Percentiles rank a stretch among this genome's conserved stretches.
Conservation (phyloP, 2,888 invertebrate species). For the Bimastos eiseni region DNA sequence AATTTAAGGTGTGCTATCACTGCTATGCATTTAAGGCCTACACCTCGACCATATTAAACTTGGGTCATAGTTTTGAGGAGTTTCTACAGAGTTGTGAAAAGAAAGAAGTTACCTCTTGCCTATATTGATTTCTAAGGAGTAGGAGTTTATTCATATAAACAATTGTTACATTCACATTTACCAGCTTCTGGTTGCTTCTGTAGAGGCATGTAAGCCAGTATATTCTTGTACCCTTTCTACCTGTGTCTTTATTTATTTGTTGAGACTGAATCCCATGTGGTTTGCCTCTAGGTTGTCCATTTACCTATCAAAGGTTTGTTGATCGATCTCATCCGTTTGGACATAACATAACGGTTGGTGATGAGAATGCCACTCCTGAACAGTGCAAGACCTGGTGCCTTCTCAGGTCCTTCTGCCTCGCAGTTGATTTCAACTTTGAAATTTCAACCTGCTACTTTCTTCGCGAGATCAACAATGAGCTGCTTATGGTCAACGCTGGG, state of each 20-base stretch:
- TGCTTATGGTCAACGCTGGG: constrained; percentile 16
- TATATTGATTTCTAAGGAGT: background rate
- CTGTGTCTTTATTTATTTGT: background rate
- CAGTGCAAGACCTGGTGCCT: constrained; percentile 43
- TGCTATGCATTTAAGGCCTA: no score
- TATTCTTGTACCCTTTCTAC: no score
- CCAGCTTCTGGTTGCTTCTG: no score
- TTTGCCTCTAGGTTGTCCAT: constrained; percentile 41
- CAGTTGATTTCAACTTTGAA: constrained; percentile 41
- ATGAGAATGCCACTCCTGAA: constrained; percentile 32
- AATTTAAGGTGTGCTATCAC: no score
- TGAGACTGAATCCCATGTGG: background rate
- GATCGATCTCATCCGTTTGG: constrained; percentile 41
- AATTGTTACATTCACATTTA: no score
- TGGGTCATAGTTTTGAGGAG: no score
- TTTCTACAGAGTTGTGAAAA: no score
- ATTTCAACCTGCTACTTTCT: constrained; percentile 40
- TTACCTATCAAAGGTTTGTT: constrained; percentile 33
- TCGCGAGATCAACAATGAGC: constrained; percentile 33
- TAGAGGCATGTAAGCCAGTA: no score
- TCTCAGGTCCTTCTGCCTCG: constrained; percentile 38
- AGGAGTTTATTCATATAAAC: no score
- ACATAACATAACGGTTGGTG: constrained; percentile 32
- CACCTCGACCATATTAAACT: no score
- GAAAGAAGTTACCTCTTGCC: background rate